phyloP scores from a whole-genome alignment of 2,113 vertebrate species.

The Pseudorasbora parva region DNA sequence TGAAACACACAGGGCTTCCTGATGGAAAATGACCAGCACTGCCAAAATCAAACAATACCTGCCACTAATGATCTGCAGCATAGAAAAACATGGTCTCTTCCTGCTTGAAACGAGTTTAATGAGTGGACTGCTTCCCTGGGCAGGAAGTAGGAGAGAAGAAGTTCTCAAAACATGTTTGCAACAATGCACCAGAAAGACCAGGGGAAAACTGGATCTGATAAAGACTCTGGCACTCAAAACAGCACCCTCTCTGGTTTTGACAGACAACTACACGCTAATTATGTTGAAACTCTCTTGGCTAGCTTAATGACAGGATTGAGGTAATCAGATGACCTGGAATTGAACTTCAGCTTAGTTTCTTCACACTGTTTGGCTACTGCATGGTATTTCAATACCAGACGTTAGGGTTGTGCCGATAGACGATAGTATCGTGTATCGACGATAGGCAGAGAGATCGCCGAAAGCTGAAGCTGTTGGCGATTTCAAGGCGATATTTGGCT shows the following conservation, averaged over 20 bases:
- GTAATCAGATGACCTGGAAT: slow-evolving; percentile 20
- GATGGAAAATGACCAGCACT: slow-evolving; percentile 76
- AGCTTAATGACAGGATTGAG: not conserved
- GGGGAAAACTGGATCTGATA: slow-evolving; percentile 21
- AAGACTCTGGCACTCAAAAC: not conserved
- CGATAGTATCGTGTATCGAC: no score
- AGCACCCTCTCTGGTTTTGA: not conserved
- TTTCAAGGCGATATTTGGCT: no score
- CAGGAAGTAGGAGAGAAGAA: slow-evolving; percentile 70
- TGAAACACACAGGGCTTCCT: slow-evolving; percentile 74
- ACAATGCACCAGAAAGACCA: slow-evolving; percentile 53
- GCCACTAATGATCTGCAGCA: slow-evolving; percentile 71
- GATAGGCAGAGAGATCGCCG: no score
- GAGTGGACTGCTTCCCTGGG: slow-evolving; percentile 63
- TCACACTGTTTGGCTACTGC: not conserved
- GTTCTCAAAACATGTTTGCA: slow-evolving; percentile 63
- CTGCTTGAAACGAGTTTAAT: slow-evolving; percentile 70
- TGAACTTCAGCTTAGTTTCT: slow-evolving; percentile 32
- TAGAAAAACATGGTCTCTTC: slow-evolving; percentile 76
- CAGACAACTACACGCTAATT: not conserved
- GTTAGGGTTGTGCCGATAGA: no score
- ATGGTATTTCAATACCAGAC: not conserved
- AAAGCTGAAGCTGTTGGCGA: no score
- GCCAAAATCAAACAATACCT: slow-evolving; percentile 81
- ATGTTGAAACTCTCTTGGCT: slow-evolving; percentile 20